Evolutionary conservation across 2,113 vertebrate species (phyloP), one percentile per base, ranked within the genome.

Genomic region (Larimichthys polyactis): DNA sequence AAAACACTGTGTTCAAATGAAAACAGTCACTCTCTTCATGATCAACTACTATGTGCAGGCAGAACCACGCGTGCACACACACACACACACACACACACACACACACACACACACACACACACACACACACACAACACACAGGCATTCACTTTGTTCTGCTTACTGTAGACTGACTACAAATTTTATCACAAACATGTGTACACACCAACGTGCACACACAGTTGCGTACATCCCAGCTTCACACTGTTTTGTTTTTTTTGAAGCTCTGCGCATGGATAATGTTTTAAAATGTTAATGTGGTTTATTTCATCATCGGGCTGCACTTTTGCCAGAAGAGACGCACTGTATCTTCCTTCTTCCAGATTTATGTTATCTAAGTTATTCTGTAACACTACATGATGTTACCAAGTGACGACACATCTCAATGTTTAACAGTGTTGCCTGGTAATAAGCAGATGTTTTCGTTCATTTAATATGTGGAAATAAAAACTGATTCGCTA

Each of bases 231-330:
- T 86, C 73, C 68, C 27, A 20, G 49, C 74, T 44, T 70, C 81
- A 40, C 32, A 12, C n/a, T 58, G 5, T 12, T 44, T 11, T 14
- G 24, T 27, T 46, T 14, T 69, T 58, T 83, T 66, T 82, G 63
- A 88, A 88, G 82, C 82, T 77, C 11, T 43, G n/a, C 52, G 27
- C 60, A 32, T 60, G 44, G 36, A 70, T 79, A 82, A 75, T 72
- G 63, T 52, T 81, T 83, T 75, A 70, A 71, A 87, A 88, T 81
- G 76, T 86, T 72, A 87, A 79, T 89, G 76, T 83, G 68, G 29
- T 67, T 83, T 81, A 65, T 83, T 90, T 89, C 54, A 81, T 90
- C 87, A 88, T 84, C 67, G 32, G 32, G 62, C 36, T 80, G 64
- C 5, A 5, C 48, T 55, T 24, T 32, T 74, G 46, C 48, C 40